A percentile compares a stretch with the other conserved stretches of the same genome.
Evolutionary conservation across 2,797 vertebrate species (phyloP).

Genomic region (Pseudocheirus occidentalis): DNA sequence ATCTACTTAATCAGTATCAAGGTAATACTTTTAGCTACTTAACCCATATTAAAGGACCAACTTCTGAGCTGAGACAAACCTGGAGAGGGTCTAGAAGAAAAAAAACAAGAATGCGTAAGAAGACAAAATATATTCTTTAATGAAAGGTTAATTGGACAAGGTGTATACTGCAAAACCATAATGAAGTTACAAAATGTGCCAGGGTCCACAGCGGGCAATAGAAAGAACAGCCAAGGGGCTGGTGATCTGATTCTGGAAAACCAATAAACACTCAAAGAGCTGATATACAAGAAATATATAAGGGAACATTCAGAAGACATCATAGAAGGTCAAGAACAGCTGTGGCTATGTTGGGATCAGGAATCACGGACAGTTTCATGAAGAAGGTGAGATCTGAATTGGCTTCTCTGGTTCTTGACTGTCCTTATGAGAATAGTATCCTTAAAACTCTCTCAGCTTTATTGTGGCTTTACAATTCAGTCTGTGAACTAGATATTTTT

Average conservation of each 20-base stretch:
- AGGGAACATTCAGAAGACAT: not conserved
- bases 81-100: not conserved
- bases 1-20: no score
- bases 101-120: not conserved
- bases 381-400: not conserved
- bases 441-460: not conserved
- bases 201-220: not conserved
- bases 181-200: not conserved
- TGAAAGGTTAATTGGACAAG: not conserved
- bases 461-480: not conserved
- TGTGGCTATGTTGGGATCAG: not conserved
- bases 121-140: not conserved
- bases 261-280: not conserved
- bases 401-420: not conserved
- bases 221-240: not conserved
- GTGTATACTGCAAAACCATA: not conserved
- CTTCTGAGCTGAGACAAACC: not conserved
- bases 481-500: not conserved
- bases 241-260: not conserved
- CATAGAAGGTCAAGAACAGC: not conserved
- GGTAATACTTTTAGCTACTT: not conserved
- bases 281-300: not conserved
- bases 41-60: not conserved
- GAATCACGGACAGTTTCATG: not conserved
- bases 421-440: not conserved